Conservation (phyloP, 2,113 vertebrate genomes). For the Pterophyllum scalare region DNA sequence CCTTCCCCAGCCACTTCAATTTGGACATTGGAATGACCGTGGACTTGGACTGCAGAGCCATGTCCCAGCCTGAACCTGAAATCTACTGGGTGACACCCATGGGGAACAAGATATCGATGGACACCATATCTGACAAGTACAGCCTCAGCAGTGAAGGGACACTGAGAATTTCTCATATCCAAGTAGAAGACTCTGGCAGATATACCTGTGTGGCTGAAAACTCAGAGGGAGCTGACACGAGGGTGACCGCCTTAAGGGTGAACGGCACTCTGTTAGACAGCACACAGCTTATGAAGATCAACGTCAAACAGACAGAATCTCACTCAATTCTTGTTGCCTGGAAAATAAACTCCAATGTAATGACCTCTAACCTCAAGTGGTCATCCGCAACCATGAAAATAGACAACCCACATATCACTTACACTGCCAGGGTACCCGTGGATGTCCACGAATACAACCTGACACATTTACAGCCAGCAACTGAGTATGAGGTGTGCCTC, state of each 20-base stretch:
- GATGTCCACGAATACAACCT: constrained; percentile 98
- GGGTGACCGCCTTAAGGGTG: constrained; percentile 89
- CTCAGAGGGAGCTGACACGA: constrained; percentile 92
- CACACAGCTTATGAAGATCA: constrained; percentile 93
- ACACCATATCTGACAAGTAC: constrained; percentile 90
- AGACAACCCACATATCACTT: constrained; percentile 97
- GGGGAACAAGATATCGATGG: constrained; percentile 90
- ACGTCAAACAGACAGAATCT: constrained; percentile 91
- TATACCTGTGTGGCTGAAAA: constrained; percentile 98
- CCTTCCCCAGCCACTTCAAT: constrained; percentile 90
- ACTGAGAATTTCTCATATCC: constrained; percentile 88
- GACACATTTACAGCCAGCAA: constrained; percentile 93
- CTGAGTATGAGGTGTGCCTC: constrained; percentile 96
- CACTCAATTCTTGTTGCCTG: constrained; percentile 96
- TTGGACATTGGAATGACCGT: constrained; percentile 87
- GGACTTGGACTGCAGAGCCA: constrained; percentile 92
- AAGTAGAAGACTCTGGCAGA: constrained; percentile 91
- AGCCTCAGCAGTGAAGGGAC: constrained; percentile 90
- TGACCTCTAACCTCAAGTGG: constrained; percentile 97
- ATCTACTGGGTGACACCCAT: constrained; percentile 98
- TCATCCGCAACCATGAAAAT: constrained; percentile 98
- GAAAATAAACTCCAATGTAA: constrained; percentile 93
- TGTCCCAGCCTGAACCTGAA: constrained; percentile 96
- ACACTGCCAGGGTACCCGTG: constrained; percentile 94
- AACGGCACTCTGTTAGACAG: constrained; percentile 94